Percentiles rank a stretch among this genome's conserved stretches.
These are phyloP conservation scores for Gisinianus flammeolus DNA, from an alignment of 2,888 invertebrate genomes.

Conservation along the genomic window DNA sequence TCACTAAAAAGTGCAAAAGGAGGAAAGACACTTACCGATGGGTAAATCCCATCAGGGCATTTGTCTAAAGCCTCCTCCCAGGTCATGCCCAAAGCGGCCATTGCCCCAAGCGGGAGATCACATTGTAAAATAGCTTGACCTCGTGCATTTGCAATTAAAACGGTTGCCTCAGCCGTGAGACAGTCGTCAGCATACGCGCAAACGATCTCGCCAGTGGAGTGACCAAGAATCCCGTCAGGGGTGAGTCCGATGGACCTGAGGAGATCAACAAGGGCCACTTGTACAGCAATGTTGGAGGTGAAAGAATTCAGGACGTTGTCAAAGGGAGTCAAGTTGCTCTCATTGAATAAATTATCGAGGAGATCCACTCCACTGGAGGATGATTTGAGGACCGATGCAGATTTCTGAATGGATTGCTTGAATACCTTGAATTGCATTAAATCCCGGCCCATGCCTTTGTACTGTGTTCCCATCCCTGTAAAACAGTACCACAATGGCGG, in stretches of 20 bases:
- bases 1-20: no score
- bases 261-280: conserved; percentile 87
- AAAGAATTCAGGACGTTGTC: conserved; percentile 87
- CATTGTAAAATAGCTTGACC: conserved; percentile 70
- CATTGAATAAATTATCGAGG: conserved; percentile 75
- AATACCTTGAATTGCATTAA: conserved; percentile 65
- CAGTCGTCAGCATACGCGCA: conserved; percentile 97
- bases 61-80: conserved; percentile 78
- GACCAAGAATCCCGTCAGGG: conserved; percentile 95
- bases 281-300: conserved; percentile 85
- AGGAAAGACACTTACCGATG: no score
- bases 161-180: conserved; percentile 90
- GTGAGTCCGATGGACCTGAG: conserved; percentile 75
- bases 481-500: conserved; percentile 68
- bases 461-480: conserved; percentile 69
- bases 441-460: conserved; percentile 67
- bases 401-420: conserved; percentile 72
- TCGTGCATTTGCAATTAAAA: conserved; percentile 80
- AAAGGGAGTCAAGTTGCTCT: conserved; percentile 77
- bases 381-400: conserved; percentile 76
- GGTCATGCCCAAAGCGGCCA: conserved; percentile 87
- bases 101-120: conserved; percentile 74
- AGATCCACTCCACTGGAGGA: conserved; percentile 82
- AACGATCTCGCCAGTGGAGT: conserved; percentile 90
- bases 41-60: conserved; percentile 78